Evolutionary conservation across 2,113 vertebrate genomes (phyloP), one percentile per base, ranked within the genome.

Genomic region (Siniperca chuatsi): DNA sequence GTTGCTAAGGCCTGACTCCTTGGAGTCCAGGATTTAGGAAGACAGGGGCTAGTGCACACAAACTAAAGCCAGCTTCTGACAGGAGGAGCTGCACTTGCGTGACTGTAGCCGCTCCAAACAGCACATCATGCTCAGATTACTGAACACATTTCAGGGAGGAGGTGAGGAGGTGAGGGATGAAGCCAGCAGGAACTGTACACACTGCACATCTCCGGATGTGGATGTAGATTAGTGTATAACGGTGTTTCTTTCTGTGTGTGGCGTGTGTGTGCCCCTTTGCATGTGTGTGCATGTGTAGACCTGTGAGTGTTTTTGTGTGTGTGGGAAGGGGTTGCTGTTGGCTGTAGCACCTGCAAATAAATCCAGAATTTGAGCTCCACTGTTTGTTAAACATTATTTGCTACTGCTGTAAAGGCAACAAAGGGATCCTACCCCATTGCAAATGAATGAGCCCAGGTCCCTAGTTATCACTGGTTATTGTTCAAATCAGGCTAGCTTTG

Each of bases 381-480:
- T 92, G 89, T 93, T 92, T 94, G 81, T 79, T 89, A 85, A 89
- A 93, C 89, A 89, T 90, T 85, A 89, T 90, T 87, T 91, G 85
- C 87, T 54, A 70, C 82, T 62, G 87, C 87, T 81, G 75, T 90
- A 90, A 91, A 93, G 65, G 75, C 87, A 91, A 92, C 89, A 93
- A 90, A 92, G 57, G 79, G 78, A 86, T 85, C 83, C 66, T 85
- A 84, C 75, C 83, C 83, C 65, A 75, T 46, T 83, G 90, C 86
- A 92, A 92, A 92, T 89, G 84, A 89, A 93, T 87, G 91, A 89
- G 87, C 82, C 83, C 87, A 84, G 87, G 89, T 91, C 90, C 89
- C 91, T 75, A 81, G 92, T 93, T 93, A 94, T 95, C 93, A 92
- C 81, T 81, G 90, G 89, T 93, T 92, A 95, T 94, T 94, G 92